These are phyloP conservation scores for Temnothorax rugatulus DNA, from an alignment of 2,888 invertebrate genomes.

Conservation along the genomic window DNA sequence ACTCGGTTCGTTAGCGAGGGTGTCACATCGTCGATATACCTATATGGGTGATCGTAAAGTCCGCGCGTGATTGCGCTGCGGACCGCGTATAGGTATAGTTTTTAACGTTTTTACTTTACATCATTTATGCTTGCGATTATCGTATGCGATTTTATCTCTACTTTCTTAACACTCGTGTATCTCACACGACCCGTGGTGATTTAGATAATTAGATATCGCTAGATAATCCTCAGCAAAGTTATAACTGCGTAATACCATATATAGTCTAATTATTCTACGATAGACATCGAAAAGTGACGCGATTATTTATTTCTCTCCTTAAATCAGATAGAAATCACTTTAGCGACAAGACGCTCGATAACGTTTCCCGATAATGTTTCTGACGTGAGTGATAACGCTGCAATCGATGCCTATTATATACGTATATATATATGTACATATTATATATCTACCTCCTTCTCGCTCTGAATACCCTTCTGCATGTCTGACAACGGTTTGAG, in stretches of 20 bases:
- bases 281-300: background rate
- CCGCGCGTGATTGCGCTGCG: background rate
- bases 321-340: conserved; percentile 15
- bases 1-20: conserved; percentile 42
- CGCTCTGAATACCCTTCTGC: conserved; percentile 77
- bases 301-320: background rate
- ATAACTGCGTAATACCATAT: background rate
- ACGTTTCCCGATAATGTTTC: conserved; percentile 6
- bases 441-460: conserved; percentile 77
- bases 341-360: conserved; percentile 33
- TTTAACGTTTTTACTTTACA: background rate
- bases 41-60: conserved; percentile 2
- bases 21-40: conserved; percentile 1
- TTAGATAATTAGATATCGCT: background rate
- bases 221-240: conserved; percentile 9
- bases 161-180: background rate
- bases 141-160: background rate
- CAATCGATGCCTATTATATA: background rate
- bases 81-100: background rate
- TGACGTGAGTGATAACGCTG: background rate
- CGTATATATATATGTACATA: background rate
- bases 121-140: background rate
- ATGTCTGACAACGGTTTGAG: conserved; percentile 78
- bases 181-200: background rate
- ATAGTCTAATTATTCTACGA: conserved; percentile 1